phyloP scores from a whole-genome alignment of 2,797 vertebrate species.

The Botia almorhae region DNA sequence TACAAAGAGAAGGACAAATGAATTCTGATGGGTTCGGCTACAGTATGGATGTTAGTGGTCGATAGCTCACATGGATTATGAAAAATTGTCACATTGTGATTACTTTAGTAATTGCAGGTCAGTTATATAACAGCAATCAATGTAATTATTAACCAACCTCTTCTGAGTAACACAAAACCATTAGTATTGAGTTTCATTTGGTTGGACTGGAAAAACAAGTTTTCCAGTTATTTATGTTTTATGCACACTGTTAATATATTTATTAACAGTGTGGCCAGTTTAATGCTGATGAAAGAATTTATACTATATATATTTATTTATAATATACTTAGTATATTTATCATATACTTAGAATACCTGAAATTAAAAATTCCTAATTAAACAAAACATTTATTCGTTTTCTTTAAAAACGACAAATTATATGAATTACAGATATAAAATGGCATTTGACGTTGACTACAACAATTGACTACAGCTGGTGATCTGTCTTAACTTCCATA shows the following conservation, averaged over 20 bases:
- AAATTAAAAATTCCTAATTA: too few relatives aligned
- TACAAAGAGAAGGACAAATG: background rate
- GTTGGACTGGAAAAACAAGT: background rate
- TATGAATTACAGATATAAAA: background rate
- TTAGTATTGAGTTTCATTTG: background rate
- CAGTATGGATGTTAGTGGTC: background rate
- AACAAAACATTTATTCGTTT: too few relatives aligned
- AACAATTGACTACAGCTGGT: background rate
- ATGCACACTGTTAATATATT: too few relatives aligned
- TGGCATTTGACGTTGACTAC: background rate
- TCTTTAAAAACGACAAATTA: background rate
- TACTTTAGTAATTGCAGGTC: constrained; percentile 10
- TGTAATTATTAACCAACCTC: background rate
- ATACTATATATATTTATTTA: too few relatives aligned
- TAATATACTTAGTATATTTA: too few relatives aligned
- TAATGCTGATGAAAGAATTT: background rate
- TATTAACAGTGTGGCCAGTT: background rate
- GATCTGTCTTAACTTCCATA: constrained; percentile 63
- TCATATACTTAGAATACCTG: too few relatives aligned
- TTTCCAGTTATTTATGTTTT: too few relatives aligned
- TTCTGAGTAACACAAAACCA: constrained; percentile 26
- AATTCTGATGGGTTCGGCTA: background rate
- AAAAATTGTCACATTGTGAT: constrained; percentile 7
- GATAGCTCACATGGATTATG: background rate
- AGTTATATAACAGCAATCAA: constrained; percentile 16